Evolutionary conservation across 2,113 vertebrate genomes (phyloP).

Genomic region (Sciurus niger): DNA sequence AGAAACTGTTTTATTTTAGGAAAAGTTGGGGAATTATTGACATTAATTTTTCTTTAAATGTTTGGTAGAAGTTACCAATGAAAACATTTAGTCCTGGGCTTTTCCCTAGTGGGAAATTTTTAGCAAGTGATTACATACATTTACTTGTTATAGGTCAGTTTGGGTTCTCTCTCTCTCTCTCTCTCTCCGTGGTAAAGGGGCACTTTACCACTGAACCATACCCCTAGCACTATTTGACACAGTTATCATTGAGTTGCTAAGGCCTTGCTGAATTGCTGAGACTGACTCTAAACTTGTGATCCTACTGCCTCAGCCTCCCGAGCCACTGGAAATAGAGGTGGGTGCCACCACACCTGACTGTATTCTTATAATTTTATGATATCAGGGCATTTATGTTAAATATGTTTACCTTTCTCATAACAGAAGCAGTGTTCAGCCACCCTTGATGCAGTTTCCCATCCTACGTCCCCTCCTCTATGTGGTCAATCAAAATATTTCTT

Average conservation of each 20-base stretch:
- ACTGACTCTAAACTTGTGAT: too few relatives aligned
- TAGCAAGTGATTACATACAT: background rate
- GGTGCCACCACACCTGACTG: too few relatives aligned
- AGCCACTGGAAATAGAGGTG: too few relatives aligned
- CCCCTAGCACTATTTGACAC: too few relatives aligned
- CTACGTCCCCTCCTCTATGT: background rate
- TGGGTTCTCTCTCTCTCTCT: background rate
- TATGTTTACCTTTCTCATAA: background rate
- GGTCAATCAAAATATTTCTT: background rate
- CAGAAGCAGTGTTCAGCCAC: background rate
- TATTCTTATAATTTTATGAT: background rate
- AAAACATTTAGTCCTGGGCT: background rate
- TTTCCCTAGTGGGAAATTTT: slow-evolving; percentile 8
- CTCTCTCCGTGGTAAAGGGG: too few relatives aligned
- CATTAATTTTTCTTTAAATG: background rate
- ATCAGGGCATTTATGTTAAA: background rate
- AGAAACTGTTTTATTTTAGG: background rate
- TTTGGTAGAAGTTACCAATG: slow-evolving; percentile 9
- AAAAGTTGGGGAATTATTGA: background rate
- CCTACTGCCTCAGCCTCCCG: too few relatives aligned
- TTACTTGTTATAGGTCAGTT: slow-evolving; percentile 1
- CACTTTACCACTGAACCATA: too few relatives aligned
- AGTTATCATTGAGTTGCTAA: too few relatives aligned
- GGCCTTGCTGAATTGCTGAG: too few relatives aligned
- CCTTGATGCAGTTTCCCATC: background rate